Evolutionary conservation across 2,888 invertebrate genomes (phyloP).

Genomic region (Nudaria mundana): DNA sequence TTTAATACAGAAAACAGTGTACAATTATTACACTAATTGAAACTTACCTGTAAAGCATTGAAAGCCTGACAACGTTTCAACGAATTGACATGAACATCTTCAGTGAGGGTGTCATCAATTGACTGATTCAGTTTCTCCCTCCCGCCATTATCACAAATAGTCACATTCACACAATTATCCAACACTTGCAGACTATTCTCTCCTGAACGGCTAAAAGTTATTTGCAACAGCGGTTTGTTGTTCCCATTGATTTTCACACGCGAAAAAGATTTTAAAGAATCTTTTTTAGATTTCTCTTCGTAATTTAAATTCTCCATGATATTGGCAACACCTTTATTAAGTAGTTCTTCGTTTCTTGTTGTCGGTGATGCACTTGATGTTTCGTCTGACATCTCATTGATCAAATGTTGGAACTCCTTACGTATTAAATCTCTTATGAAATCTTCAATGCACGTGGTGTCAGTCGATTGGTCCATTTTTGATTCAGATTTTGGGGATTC

Average conservation of each 20-base stretch:
- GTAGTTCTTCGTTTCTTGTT: conserved; percentile 47
- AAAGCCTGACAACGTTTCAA: conserved; percentile 76
- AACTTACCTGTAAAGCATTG: conserved; percentile 69
- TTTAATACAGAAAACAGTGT: too few relatives aligned
- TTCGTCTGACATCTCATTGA: conserved; percentile 58
- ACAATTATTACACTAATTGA: too few relatives aligned
- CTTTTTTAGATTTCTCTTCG: conserved; percentile 40
- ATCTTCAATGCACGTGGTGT: conserved; percentile 67
- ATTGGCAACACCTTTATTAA: conserved; percentile 61
- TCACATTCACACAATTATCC: conserved; percentile 70
- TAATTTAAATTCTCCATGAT: conserved; percentile 55
- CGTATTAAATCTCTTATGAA: conserved; percentile 67
- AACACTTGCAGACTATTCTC: conserved; percentile 69
- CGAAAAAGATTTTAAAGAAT: conserved; percentile 57
- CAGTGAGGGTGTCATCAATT: conserved; percentile 52
- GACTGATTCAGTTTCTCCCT: conserved; percentile 53
- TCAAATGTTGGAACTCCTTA: conserved; percentile 61
- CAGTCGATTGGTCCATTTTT: conserved; percentile 64
- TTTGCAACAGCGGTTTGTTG: conserved; percentile 68
- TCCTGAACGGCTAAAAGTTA: conserved; percentile 62
- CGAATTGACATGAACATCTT: conserved; percentile 56
- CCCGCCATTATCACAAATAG: conserved; percentile 49
- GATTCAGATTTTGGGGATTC: conserved; percentile 32
- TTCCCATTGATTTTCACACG: conserved; percentile 71
- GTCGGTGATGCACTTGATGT: conserved; percentile 24